Evolutionary conservation across 2,797 vertebrate species (phyloP).

Genomic region (Sebastes vulpes): DNA sequence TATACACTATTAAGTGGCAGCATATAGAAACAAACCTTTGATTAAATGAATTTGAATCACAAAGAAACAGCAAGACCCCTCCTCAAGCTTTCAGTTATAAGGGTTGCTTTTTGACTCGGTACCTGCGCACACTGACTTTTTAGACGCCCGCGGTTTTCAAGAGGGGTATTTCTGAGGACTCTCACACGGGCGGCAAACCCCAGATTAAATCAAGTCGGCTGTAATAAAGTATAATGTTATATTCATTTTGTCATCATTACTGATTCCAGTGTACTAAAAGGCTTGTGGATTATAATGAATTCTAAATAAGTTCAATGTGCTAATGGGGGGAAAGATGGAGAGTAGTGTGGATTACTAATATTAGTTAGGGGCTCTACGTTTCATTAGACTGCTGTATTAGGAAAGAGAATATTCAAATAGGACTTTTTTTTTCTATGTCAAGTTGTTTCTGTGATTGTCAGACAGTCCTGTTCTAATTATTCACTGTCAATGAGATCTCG

Average conservation of each 20-base stretch:
- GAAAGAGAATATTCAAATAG: slow-evolving; percentile 68
- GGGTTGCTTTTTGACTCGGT: slow-evolving; percentile 78
- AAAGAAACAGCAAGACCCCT: slow-evolving; percentile 88
- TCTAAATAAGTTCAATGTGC: slow-evolving; percentile 82
- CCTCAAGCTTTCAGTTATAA: slow-evolving; percentile 83
- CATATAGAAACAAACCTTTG: slow-evolving; percentile 89
- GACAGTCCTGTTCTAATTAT: slow-evolving; percentile 52
- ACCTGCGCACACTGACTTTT: slow-evolving; percentile 84
- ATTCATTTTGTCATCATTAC: slow-evolving; percentile 86
- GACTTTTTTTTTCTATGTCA: slow-evolving; percentile 47
- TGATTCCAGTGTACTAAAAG: slow-evolving; percentile 80
- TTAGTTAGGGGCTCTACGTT: slow-evolving; percentile 75
- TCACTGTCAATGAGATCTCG: slow-evolving; percentile 47
- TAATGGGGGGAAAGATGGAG: slow-evolving; percentile 79
- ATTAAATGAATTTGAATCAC: slow-evolving; percentile 91
- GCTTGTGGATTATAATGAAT: slow-evolving; percentile 81
- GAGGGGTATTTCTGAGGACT: slow-evolving; percentile 79
- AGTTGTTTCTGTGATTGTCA: slow-evolving; percentile 72
- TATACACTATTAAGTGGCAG: slow-evolving; percentile 88
- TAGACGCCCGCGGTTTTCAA: slow-evolving; percentile 78
- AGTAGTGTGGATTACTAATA: slow-evolving; percentile 79
- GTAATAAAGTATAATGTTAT: slow-evolving; percentile 84
- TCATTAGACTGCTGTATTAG: slow-evolving; percentile 74
- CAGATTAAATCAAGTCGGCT: slow-evolving; percentile 85
- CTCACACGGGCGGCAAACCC: slow-evolving; percentile 69